Percentiles rank a stretch among this genome's conserved stretches.
Evolutionary conservation across 2,113 vertebrate species (phyloP).

Genomic region (Terrapene triunguis): DNA sequence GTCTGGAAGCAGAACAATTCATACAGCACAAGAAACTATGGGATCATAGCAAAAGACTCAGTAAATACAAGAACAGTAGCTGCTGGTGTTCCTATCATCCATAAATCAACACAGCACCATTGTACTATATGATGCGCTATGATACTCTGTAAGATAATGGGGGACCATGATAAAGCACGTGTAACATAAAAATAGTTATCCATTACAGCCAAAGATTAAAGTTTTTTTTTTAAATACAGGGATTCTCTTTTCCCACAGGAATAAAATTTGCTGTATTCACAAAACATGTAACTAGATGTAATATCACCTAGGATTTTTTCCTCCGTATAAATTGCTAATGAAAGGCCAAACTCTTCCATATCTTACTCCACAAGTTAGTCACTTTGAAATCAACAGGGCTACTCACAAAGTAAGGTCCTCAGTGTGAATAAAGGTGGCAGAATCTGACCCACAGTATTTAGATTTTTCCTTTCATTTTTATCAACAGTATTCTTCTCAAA

Average conservation of each 20-base stretch:
- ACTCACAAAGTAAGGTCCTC: neutral
- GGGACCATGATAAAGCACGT: neutral
- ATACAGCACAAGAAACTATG: neutral
- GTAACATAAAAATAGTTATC: neutral
- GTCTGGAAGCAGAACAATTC: neutral
- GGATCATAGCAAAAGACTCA: neutral
- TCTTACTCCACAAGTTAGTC: neutral
- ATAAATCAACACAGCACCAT: neutral
- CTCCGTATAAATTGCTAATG: neutral
- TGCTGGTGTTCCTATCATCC: fast-evolving
- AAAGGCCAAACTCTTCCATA: neutral
- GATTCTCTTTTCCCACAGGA: neutral
- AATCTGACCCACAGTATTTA: neutral
- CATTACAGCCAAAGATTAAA: neutral
- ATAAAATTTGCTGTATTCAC: neutral
- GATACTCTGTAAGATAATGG: neutral
- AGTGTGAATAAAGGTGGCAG: neutral
- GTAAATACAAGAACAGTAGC: neutral
- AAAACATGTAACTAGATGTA: fast-evolving
- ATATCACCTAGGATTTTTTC: neutral
- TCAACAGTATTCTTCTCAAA: neutral
- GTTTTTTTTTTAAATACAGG: neutral
- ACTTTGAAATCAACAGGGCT: neutral
- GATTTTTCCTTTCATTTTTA: neutral
- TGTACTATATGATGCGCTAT: neutral